These are phyloP conservation scores for Cyanoramphus novaezelandiae DNA, from an alignment of 2,113 vertebrate genomes.

Conservation along the genomic window DNA sequence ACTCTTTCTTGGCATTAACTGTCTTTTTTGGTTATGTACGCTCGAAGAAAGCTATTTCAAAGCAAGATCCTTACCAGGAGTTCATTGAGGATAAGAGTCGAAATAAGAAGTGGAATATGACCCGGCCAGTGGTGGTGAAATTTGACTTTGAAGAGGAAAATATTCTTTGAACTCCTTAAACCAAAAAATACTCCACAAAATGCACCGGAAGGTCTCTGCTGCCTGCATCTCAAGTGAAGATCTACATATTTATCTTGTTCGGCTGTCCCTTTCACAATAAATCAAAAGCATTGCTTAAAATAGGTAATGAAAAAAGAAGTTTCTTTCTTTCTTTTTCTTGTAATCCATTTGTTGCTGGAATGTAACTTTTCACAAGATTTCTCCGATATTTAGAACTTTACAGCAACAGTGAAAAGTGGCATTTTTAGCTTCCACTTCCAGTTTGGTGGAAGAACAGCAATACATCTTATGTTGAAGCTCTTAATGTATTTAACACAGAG, in stretches of 20 bases:
- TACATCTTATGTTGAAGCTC: neutral
- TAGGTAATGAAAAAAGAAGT: conserved; percentile 27
- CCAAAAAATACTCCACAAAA: conserved; percentile 29
- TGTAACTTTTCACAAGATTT: neutral
- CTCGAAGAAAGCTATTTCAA: conserved; percentile 78
- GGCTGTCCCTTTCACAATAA: neutral
- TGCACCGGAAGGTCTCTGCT: conserved; percentile 2
- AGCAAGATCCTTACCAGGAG: conserved; percentile 85
- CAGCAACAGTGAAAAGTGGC: neutral
- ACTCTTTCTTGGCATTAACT: conserved; percentile 85
- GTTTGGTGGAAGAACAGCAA: neutral
- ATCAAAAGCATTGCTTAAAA: conserved; percentile 32
- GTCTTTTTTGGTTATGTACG: conserved; percentile 86
- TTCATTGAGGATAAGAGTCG: conserved; percentile 73
- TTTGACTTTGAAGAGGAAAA: conserved; percentile 89
- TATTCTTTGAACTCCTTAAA: conserved; percentile 77
- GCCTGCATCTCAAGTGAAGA: conserved; percentile 14
- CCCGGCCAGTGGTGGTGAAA: conserved; percentile 71
- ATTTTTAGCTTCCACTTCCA: neutral
- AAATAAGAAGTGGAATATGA: conserved; percentile 77
- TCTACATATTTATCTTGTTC: neutral
- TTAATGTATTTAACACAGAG: neutral
- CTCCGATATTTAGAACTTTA: neutral
- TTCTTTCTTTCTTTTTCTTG: neutral
- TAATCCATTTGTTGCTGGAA: conserved; percentile 31